Evolutionary conservation across 2,113 vertebrate species (phyloP).

Genomic region (Ariopsis seemanni): DNA sequence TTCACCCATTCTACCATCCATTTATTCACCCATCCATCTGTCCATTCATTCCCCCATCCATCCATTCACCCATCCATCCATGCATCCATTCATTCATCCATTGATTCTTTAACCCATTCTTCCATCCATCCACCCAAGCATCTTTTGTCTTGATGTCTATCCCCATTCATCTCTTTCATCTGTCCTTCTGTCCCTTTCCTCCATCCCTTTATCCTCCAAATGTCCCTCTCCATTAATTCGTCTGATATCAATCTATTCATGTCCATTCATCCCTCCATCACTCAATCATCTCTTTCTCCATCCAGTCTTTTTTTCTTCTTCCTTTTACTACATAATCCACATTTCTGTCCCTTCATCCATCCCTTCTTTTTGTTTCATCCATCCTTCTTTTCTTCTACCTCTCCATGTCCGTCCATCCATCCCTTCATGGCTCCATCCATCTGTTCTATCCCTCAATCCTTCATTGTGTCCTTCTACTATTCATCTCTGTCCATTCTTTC

Average conservation of each 20-base stretch:
- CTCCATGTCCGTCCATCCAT: background rate
- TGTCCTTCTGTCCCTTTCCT: background rate
- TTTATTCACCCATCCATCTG: background rate
- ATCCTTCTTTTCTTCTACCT: background rate
- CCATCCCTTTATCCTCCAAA: background rate
- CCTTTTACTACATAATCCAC: background rate
- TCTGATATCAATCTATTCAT: background rate
- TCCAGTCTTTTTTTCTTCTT: background rate
- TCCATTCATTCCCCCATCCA: background rate
- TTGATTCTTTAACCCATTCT: too few relatives aligned
- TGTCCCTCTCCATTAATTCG: background rate
- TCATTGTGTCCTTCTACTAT: background rate
- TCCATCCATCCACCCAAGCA: too few relatives aligned
- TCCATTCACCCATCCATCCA: background rate
- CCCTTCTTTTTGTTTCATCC: background rate
- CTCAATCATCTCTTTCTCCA: slow-evolving; percentile 6
- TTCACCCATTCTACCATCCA: background rate
- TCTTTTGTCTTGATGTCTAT: too few relatives aligned
- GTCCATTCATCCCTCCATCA: background rate
- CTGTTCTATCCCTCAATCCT: background rate
- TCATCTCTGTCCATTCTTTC: background rate
- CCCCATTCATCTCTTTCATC: background rate
- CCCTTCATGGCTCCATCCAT: background rate
- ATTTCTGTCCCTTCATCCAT: background rate
- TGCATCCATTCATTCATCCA: too few relatives aligned